Percentiles rank a stretch among this genome's conserved stretches.
Conservation (phyloP, 1,140 invertebrate species). For the Cecropterus lyciades region DNA sequence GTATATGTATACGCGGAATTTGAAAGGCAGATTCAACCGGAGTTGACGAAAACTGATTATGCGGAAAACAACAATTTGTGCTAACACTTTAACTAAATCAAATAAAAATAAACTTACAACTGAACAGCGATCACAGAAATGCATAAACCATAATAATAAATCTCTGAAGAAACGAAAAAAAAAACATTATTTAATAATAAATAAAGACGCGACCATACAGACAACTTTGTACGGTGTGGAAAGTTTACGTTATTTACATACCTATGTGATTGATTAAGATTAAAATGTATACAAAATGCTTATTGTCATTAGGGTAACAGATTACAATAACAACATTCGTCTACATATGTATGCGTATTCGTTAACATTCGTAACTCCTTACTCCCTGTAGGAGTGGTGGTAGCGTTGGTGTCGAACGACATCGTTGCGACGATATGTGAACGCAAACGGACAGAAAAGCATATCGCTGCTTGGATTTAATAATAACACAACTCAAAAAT, state of each 20-base stretch:
- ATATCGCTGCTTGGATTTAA: too few species aligned
- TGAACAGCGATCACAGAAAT: slow-evolving; percentile 76
- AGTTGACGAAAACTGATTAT: not conserved
- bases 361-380: slow-evolving; percentile 13
- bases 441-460: slow-evolving; percentile 62
- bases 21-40: not conserved
- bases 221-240: slow-evolving; percentile 56
- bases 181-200: slow-evolving; percentile 41
- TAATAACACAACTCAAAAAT: too few species aligned
- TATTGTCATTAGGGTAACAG: slow-evolving; percentile 71
- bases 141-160: slow-evolving; percentile 71
- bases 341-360: slow-evolving; percentile 38
- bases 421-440: slow-evolving; percentile 60
- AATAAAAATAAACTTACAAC: slow-evolving; percentile 56
- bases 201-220: slow-evolving; percentile 37
- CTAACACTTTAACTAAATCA: slow-evolving; percentile 50
- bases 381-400: not conserved
- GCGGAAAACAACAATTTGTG: slow-evolving; percentile 51
- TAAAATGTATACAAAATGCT: slow-evolving; percentile 68
- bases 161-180: slow-evolving; percentile 53
- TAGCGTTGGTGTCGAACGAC: slow-evolving; percentile 24
- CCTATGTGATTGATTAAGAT: slow-evolving; percentile 58
- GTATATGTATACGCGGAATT: slow-evolving; percentile 1
- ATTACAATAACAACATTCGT: slow-evolving; percentile 35
- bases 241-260: slow-evolving; percentile 60